These are phyloP conservation scores for Pollachius pollachius DNA, from an alignment of 2,113 vertebrate genomes.

Conservation along the genomic window DNA sequence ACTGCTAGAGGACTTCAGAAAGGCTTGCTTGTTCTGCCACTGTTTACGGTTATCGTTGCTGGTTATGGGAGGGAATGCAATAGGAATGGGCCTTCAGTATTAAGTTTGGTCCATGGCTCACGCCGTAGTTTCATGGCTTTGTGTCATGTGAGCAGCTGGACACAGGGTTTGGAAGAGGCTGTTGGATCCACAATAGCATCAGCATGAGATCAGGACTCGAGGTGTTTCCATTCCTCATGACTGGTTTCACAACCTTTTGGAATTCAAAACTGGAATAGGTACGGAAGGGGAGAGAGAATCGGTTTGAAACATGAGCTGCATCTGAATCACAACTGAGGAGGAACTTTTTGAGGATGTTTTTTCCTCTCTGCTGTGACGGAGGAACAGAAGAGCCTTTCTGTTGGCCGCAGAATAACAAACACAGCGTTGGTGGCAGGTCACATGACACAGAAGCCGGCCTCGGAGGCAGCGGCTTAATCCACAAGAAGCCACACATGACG, in stretches of 20 bases:
- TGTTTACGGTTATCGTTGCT: too few relatives aligned
- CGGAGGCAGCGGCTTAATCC: slow-evolving; percentile 34
- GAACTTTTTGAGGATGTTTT: too few relatives aligned
- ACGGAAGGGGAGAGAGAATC: neutral
- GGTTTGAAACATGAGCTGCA: neutral
- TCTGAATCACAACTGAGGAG: neutral
- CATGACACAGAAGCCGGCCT: slow-evolving; percentile 24
- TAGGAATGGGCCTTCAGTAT: too few relatives aligned
- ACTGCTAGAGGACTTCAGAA: too few relatives aligned
- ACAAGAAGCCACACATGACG: slow-evolving; percentile 46
- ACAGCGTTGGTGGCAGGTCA: slow-evolving; percentile 28
- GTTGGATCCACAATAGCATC: slow-evolving; percentile 69
- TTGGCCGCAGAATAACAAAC: slow-evolving; percentile 40
- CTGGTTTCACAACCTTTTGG: slow-evolving; percentile 13
- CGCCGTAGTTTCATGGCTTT: slow-evolving; percentile 41
- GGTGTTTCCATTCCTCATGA: slow-evolving; percentile 63
- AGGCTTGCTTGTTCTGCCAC: too few relatives aligned
- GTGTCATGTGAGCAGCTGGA: slow-evolving; percentile 57
- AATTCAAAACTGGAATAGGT: too few relatives aligned
- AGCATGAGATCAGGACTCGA: slow-evolving; percentile 69
- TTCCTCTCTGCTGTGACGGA: neutral
- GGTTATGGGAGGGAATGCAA: too few relatives aligned
- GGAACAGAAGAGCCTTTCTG: slow-evolving; percentile 10
- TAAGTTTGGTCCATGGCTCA: slow-evolving; percentile 11
- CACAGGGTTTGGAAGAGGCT: slow-evolving; percentile 62